phyloP scores from a whole-genome alignment of 2,113 vertebrate species.

The Sylvia atricapilla region DNA sequence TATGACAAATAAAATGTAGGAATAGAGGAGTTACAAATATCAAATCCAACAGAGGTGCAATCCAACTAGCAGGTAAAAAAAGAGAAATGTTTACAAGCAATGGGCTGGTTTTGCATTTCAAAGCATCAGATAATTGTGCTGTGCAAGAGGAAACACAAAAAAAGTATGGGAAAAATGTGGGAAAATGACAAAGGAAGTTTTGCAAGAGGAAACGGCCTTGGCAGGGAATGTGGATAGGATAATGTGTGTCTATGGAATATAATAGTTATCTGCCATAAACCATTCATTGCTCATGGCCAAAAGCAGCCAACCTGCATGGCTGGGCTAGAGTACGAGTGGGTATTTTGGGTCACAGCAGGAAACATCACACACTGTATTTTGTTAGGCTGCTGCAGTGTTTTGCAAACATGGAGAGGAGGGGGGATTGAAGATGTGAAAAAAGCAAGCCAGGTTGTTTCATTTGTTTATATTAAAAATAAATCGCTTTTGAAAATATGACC shows the following conservation, averaged over 20 bases:
- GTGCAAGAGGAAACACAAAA: conserved; percentile 1
- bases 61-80: neutral
- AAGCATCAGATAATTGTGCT: neutral
- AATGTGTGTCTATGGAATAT: neutral
- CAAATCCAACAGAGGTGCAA: neutral
- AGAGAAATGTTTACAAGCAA: neutral
- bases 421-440: neutral
- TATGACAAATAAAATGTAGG: neutral
- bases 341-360: neutral
- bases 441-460: neutral
- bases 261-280: neutral
- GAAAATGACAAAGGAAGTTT: conserved; percentile 1
- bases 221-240: neutral
- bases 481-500: neutral
- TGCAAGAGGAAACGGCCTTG: conserved; percentile 17
- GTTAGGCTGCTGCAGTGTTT: conserved; percentile 37
- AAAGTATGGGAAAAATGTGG: neutral
- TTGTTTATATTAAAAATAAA: conserved; percentile 41
- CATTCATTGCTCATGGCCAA: neutral
- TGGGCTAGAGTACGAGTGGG: neutral
- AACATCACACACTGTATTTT: neutral
- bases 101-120: neutral
- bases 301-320: neutral
- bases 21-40: neutral
- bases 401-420: neutral